Conservation (phyloP, 2,797 vertebrate genomes). For the Enteromius fasciolatus region DNA sequence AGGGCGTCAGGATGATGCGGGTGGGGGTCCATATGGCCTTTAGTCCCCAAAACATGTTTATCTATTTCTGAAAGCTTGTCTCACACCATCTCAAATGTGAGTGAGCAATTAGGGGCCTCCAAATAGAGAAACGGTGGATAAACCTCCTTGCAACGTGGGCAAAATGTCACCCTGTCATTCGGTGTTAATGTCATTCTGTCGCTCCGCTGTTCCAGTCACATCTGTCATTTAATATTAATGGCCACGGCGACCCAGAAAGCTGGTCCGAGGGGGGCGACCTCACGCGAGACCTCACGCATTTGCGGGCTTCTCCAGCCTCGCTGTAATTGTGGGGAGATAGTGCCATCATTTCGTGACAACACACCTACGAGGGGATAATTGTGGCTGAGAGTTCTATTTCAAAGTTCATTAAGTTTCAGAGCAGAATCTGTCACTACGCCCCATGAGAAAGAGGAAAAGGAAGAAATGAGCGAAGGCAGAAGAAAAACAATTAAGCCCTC, state of each 20-base stretch:
- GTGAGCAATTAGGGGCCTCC: constrained; percentile 78
- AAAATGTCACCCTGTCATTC: constrained; percentile 78
- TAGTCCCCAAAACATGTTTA: constrained; percentile 65
- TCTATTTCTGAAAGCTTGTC: constrained; percentile 80
- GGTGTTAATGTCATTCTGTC: constrained; percentile 54
- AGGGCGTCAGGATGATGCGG: constrained; percentile 55
- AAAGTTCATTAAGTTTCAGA: constrained; percentile 80
- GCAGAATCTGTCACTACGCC: constrained; percentile 72
- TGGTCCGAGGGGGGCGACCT: not conserved
- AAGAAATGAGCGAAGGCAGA: constrained; percentile 56
- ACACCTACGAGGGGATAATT: constrained; percentile 71
- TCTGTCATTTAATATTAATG: constrained; percentile 55
- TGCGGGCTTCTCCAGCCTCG: constrained; percentile 62
- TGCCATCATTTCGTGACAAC: constrained; percentile 72
- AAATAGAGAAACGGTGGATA: constrained; percentile 72
- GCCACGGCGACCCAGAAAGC: not conserved
- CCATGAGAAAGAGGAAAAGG: constrained; percentile 62
- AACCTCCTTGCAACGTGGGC: constrained; percentile 69
- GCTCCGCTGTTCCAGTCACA: constrained; percentile 37
- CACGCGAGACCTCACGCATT: constrained; percentile 15
- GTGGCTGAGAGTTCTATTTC: constrained; percentile 75
- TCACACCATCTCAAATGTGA: constrained; percentile 73
- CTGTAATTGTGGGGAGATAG: constrained; percentile 69
- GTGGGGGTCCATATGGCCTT: constrained; percentile 53
- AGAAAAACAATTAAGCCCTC: constrained; percentile 70